Evolutionary conservation across 2,888 invertebrate genomes (phyloP).

Genomic region (Gastracanthus pulcherrimus): DNA sequence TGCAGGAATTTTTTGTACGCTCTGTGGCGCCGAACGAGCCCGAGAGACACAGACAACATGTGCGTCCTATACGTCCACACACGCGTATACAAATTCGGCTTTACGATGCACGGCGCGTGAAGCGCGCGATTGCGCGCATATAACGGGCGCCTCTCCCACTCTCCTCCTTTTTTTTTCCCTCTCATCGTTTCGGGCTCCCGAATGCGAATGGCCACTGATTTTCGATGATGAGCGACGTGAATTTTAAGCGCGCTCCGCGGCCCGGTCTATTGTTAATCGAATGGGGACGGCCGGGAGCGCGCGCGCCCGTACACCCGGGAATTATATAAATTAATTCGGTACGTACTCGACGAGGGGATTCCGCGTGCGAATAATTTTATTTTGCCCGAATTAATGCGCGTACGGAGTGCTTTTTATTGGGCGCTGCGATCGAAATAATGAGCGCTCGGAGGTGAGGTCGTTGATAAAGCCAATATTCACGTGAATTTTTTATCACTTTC

Average conservation of each 20-base stretch:
- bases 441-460: no score
- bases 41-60: no score
- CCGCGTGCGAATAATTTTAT: background rate
- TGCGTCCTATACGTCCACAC: no score
- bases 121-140: background rate
- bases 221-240: slow-evolving; percentile 34
- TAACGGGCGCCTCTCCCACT: slow-evolving; percentile 9
- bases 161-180: background rate
- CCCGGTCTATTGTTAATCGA: slow-evolving; percentile 26
- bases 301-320: no score
- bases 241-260: slow-evolving; percentile 36
- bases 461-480: no score
- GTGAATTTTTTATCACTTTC: no score
- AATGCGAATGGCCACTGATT: slow-evolving; percentile 34
- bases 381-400: background rate
- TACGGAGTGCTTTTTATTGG: no score
- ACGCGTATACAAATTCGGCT: background rate
- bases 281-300: background rate
- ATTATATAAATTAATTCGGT: slow-evolving; percentile 27
- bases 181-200: background rate
- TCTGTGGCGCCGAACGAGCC: background rate
- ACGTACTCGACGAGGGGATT: background rate
- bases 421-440: no score
- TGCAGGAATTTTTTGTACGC: slow-evolving; percentile 12
- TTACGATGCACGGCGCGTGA: slow-evolving; percentile 34